phyloP scores from a whole-genome alignment of 37 sponge, comb jelly and placozoan genomes.

The Halichondria panicea region DNA sequence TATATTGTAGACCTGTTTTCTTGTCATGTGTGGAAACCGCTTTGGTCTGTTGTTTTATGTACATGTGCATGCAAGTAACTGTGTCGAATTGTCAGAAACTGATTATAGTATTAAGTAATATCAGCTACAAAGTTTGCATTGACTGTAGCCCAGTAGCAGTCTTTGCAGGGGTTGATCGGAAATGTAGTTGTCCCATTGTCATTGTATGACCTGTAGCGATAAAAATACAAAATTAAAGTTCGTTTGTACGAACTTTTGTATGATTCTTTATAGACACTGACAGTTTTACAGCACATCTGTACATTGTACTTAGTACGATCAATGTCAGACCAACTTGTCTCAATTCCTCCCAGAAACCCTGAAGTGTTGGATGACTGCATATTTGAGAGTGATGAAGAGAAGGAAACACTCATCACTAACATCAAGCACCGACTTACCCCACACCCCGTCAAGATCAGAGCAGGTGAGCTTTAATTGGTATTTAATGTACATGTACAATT shows the following conservation, averaged over 20 bases:
- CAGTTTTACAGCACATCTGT: neutral
- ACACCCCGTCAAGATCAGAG: conserved; percentile 95
- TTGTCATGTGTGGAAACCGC: neutral
- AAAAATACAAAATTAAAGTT: too few species aligned
- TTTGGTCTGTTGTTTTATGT: too few species aligned
- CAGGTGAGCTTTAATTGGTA: conserved; percentile 48
- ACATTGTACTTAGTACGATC: too few species aligned
- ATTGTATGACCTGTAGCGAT: too few species aligned
- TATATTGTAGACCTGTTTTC: neutral
- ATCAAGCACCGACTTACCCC: conserved; percentile 93
- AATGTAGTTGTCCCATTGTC: too few species aligned
- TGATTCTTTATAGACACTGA: neutral
- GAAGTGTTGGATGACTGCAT: conserved; percentile 51
- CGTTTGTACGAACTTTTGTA: neutral
- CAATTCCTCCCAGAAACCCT: conserved; percentile 29
- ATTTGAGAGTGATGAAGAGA: conserved; percentile 60
- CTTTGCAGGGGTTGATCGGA: too few species aligned
- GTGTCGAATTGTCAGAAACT: too few species aligned
- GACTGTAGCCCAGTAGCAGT: too few species aligned
- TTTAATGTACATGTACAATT: neutral
- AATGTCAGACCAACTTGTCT: neutral
- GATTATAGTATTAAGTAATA: too few species aligned
- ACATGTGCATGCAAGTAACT: too few species aligned
- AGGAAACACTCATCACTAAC: conserved; percentile 68
- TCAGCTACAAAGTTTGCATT: too few species aligned